A percentile compares a stretch with the other conserved stretches of the same genome.
phyloP scores from a whole-genome alignment of 2,888 invertebrate species.

The Ferdinandea cuprea region DNA sequence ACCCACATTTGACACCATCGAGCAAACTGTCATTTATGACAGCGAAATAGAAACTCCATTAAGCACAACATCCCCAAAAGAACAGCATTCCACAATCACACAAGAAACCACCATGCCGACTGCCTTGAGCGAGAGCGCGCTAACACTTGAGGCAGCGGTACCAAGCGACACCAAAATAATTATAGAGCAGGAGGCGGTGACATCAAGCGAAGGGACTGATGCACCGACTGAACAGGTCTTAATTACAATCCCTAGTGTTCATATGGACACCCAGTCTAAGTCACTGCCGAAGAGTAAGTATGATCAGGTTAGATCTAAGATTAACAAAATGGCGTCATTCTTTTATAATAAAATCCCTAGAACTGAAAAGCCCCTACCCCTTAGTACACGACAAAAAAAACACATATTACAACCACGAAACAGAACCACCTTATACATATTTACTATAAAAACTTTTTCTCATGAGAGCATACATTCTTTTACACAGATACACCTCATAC shows the following conservation, averaged over 20 bases:
- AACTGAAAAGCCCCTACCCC: conserved; percentile 76
- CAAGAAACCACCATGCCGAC: conserved; percentile 59
- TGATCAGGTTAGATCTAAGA: conserved; percentile 71
- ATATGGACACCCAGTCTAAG: conserved; percentile 53
- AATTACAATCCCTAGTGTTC: conserved; percentile 46
- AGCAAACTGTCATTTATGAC: conserved; percentile 62
- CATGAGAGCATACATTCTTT: conserved; percentile 78
- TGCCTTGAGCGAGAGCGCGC: conserved; percentile 58
- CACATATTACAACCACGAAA: conserved; percentile 73
- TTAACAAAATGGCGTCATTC: conserved; percentile 81
- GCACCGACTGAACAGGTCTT: conserved; percentile 41
- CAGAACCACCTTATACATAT: conserved; percentile 52
- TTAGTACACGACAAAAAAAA: conserved; percentile 78
- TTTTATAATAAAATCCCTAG: conserved; percentile 76
- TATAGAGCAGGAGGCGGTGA: conserved; percentile 11
- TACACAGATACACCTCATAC: conserved; percentile 80
- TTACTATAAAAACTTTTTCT: conserved; percentile 30
- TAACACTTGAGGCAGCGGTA: conserved; percentile 49
- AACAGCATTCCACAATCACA: conserved; percentile 50
- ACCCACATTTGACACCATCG: conserved; percentile 56
- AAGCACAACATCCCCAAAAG: conserved; percentile 44
- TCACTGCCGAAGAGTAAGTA: conserved; percentile 76
- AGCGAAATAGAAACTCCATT: conserved; percentile 66
- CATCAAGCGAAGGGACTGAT: conserved; percentile 13
- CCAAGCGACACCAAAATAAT: conserved; percentile 26